phyloP scores from a whole-genome alignment of 2,113 vertebrate genomes.

The Pyxicephalus adspersus region DNA sequence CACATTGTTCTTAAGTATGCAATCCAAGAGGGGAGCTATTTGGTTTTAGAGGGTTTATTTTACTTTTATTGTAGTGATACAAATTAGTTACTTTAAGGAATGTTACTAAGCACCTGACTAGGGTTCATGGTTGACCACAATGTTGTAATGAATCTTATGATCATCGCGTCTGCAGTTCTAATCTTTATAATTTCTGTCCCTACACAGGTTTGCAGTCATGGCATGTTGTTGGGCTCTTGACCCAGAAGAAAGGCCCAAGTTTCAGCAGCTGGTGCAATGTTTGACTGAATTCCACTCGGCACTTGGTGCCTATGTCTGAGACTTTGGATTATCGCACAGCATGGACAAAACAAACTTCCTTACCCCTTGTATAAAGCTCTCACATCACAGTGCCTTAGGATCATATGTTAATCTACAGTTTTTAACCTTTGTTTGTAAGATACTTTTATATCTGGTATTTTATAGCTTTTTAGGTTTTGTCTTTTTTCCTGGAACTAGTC shows the following conservation, averaged over 20 bases:
- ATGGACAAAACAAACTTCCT: slow-evolving; percentile 38
- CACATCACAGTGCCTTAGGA: slow-evolving; percentile 54
- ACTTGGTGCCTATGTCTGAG: slow-evolving; percentile 93
- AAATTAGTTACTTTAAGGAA: too few species aligned
- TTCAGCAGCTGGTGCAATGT: slow-evolving; percentile 98
- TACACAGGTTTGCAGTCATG: slow-evolving; percentile 94
- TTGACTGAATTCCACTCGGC: slow-evolving; percentile 98
- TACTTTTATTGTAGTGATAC: too few species aligned
- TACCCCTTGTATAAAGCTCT: neutral
- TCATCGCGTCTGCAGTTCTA: too few species aligned
- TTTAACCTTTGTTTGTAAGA: slow-evolving; percentile 38
- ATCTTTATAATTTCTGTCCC: too few species aligned
- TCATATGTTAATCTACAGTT: slow-evolving; percentile 52
- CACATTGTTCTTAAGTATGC: too few species aligned
- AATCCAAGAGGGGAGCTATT: too few species aligned
- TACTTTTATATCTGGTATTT: slow-evolving; percentile 49
- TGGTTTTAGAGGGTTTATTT: too few species aligned
- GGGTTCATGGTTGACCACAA: too few species aligned
- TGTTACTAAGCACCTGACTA: too few species aligned
- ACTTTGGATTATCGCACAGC: slow-evolving; percentile 43
- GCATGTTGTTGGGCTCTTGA: slow-evolving; percentile 98
- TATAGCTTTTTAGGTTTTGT: slow-evolving; percentile 34
- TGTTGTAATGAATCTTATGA: too few species aligned
- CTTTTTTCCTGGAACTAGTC: slow-evolving; percentile 2
- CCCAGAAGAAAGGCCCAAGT: slow-evolving; percentile 96